These are phyloP conservation scores for Callosobruchus maculatus DNA, from an alignment of 2,888 invertebrate genomes.

Conservation along the genomic window DNA sequence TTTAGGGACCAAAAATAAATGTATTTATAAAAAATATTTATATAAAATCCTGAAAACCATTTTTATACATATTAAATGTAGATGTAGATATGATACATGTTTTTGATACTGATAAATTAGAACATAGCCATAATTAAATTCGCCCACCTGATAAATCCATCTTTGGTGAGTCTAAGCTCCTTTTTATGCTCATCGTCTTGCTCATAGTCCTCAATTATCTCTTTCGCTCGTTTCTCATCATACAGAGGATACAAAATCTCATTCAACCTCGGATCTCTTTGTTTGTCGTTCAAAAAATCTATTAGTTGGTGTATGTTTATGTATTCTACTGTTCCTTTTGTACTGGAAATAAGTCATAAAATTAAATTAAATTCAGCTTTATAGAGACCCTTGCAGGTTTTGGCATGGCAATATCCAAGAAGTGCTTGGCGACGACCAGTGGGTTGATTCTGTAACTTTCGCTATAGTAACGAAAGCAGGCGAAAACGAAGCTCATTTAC, in stretches of 20 bases:
- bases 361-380: background rate
- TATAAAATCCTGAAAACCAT: too few relatives aligned
- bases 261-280: conserved; percentile 95
- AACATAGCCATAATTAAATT: background rate
- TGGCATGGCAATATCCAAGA: too few relatives aligned
- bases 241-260: conserved; percentile 98
- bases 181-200: conserved; percentile 70
- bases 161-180: conserved; percentile 80
- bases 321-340: conserved; percentile 83
- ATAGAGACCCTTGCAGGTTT: too few relatives aligned
- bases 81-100: too few relatives aligned
- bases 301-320: conserved; percentile 86
- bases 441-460: too few relatives aligned
- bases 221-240: conserved; percentile 86
- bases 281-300: conserved; percentile 93
- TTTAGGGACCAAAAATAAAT: too few relatives aligned
- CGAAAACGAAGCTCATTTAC: too few relatives aligned
- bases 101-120: too few relatives aligned
- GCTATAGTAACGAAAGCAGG: too few relatives aligned
- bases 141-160: conserved; percentile 81
- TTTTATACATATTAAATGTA: too few relatives aligned
- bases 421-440: too few relatives aligned
- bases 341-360: conserved; percentile 55
- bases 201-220: conserved; percentile 93
- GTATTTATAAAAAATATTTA: too few relatives aligned